Conservation (phyloP, 1,140 invertebrate species). For the Orius insidiosus region DNA sequence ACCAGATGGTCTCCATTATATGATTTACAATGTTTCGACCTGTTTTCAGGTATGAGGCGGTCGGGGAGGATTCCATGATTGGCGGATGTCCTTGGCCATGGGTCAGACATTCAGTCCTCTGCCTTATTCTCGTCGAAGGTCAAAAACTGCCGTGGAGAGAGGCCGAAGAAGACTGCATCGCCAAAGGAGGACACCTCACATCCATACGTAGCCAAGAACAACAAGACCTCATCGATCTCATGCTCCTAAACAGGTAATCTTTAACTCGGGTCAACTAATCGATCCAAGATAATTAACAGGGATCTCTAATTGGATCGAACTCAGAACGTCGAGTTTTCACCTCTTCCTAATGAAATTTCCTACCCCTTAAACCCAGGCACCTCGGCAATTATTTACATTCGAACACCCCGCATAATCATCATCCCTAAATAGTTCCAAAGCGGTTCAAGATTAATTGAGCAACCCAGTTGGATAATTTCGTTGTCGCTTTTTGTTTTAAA, state of each 20-base stretch:
- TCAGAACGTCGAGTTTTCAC: too few species aligned
- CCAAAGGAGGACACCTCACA: constrained; percentile 42
- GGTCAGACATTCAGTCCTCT: constrained; percentile 38
- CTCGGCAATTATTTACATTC: too few species aligned
- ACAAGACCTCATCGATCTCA: constrained; percentile 37
- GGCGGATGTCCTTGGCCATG: constrained; percentile 24
- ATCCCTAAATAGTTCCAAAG: too few species aligned
- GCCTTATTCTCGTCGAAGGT: constrained; percentile 38
- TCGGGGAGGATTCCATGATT: constrained; percentile 34
- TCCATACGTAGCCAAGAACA: constrained; percentile 39
- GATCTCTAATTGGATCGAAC: too few species aligned
- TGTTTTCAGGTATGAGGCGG: constrained; percentile 33
- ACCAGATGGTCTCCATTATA: not conserved
- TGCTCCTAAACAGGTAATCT: constrained; percentile 39
- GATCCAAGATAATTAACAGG: too few species aligned
- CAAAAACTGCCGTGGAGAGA: constrained; percentile 37
- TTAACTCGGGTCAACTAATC: not conserved
- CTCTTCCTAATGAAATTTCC: too few species aligned
- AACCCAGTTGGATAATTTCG: too few species aligned
- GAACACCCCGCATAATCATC: too few species aligned
- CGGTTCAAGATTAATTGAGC: too few species aligned
- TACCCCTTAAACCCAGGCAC: too few species aligned
- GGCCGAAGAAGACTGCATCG: constrained; percentile 42
- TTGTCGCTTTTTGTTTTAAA: too few species aligned
- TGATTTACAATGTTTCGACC: constrained; percentile 5